phyloP scores from a whole-genome alignment of 1,140 invertebrate genomes.

The Zelostemma sp. region DNA sequence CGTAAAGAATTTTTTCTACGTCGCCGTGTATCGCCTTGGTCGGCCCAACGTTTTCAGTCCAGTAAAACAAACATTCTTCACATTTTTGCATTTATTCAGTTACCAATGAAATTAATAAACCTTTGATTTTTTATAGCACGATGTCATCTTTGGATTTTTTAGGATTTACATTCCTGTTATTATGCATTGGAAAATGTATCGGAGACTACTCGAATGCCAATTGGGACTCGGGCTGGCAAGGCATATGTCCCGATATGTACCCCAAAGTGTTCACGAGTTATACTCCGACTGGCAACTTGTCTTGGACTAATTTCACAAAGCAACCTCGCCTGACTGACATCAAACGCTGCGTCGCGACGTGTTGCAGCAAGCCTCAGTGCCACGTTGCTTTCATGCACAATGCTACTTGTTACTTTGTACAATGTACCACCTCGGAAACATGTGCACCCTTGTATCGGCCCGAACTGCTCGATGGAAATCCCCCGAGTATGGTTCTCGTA shows the following conservation, averaged over 20 bases:
- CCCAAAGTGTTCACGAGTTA: slow-evolving; percentile 59
- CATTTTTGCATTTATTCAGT: too few relatives aligned
- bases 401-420: slow-evolving; percentile 81
- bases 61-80: too few relatives aligned
- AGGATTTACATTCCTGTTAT: slow-evolving; percentile 50
- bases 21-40: too few relatives aligned
- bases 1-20: too few relatives aligned
- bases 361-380: slow-evolving; percentile 78
- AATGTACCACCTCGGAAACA: slow-evolving; percentile 77
- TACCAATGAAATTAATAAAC: too few relatives aligned
- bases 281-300: slow-evolving; percentile 71
- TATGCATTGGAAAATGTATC: slow-evolving; percentile 43
- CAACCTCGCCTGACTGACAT: slow-evolving; percentile 71
- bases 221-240: slow-evolving; percentile 56
- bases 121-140: slow-evolving; percentile 54
- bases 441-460: slow-evolving; percentile 76
- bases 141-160: slow-evolving; percentile 51
- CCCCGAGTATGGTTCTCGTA: slow-evolving; percentile 81
- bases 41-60: too few relatives aligned
- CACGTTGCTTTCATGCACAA: slow-evolving; percentile 86
- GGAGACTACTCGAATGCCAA: slow-evolving; percentile 51
- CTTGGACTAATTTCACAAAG: slow-evolving; percentile 73
- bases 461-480: slow-evolving; percentile 72
- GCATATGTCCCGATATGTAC: slow-evolving; percentile 60
- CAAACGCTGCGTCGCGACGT: slow-evolving; percentile 78